These are phyloP conservation scores for Neogale vison DNA, from an alignment of 2,113 vertebrate genomes.

Conservation along the genomic window DNA sequence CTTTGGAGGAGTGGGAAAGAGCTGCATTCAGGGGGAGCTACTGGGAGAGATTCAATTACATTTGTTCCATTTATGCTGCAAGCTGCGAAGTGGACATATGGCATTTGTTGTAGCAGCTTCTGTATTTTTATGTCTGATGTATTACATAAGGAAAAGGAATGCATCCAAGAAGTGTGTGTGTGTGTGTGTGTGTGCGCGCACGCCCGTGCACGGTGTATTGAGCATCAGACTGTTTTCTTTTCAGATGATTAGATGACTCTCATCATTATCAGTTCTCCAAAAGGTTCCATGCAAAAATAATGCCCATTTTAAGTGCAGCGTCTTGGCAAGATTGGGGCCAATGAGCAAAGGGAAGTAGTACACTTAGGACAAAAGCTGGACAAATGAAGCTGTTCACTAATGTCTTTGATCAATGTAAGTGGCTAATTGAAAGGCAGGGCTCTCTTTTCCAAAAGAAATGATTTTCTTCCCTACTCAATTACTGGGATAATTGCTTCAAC, in stretches of 20 bases:
- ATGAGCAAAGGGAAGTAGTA: background rate
- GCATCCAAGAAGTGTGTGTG: background rate
- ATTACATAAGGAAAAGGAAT: background rate
- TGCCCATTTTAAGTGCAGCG: background rate
- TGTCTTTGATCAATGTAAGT: conserved; percentile 62
- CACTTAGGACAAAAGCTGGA: background rate
- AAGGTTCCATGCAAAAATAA: background rate
- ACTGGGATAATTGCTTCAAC: conserved; percentile 62
- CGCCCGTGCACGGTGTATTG: background rate
- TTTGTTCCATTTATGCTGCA: background rate
- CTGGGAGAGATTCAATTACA: background rate
- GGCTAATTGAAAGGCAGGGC: conserved; percentile 54
- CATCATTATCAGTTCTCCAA: background rate
- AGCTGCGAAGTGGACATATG: background rate
- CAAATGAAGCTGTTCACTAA: background rate
- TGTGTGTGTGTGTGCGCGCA: too few species aligned
- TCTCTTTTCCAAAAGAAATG: conserved; percentile 64
- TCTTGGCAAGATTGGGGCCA: background rate
- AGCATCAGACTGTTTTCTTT: background rate
- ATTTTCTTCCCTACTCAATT: conserved; percentile 66
- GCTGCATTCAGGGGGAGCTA: background rate
- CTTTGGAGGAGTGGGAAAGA: background rate
- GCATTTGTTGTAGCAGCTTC: background rate
- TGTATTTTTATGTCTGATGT: background rate
- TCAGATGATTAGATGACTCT: background rate